Evolutionary conservation across 2,113 vertebrate species (phyloP), one percentile per base, ranked within the genome.

Genomic region (Tachysurus vachellii): DNA sequence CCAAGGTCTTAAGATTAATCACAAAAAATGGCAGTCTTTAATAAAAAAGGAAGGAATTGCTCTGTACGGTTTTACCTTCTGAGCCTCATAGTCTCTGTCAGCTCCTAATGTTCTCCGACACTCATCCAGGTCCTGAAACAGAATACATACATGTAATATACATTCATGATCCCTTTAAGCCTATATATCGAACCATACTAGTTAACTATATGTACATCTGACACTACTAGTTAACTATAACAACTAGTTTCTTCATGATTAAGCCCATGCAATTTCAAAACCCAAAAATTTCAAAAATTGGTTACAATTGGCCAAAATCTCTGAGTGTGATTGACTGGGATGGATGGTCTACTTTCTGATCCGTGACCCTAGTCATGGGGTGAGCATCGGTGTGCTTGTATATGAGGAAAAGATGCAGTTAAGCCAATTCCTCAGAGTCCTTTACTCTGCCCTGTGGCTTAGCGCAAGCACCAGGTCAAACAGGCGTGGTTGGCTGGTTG

Each of bases 81-180:
- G 95, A 0, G 96, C 97, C 87, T 99, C 98, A 62, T 98, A 96
- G 88, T 99, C 98, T 93, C 98, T 90, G 85, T 99, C 97, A 70
- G 96, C 95, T 88, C 96, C 96, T 93, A 96, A 95, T n/a, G 95
- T 93, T 70, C 92, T 96, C 90, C 90, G 96, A 88, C 95, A 95
- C 91, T 97, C 90, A 57, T 94, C 96, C 87, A 95, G 95, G 76
- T 96, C 96, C 98, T 99, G 14, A 66, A 11, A 86, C 86, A 36
- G 0, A 87, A 13, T 84, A 23, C 11, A 75, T n/a, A n/a, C n/a
- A n/a, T n/a, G n/a, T n/a, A 28, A 1, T 76, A 12, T 80, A 77
- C 5, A 47, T 70, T 70, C 28, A 66, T 66, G 57, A 57, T 79
- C 16, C 7, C n/a, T 79, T 79, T 79, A 54, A 19, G 16, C n/a